phyloP scores from a whole-genome alignment of 2,888 invertebrate genomes.

The Cephus pygmeus region DNA sequence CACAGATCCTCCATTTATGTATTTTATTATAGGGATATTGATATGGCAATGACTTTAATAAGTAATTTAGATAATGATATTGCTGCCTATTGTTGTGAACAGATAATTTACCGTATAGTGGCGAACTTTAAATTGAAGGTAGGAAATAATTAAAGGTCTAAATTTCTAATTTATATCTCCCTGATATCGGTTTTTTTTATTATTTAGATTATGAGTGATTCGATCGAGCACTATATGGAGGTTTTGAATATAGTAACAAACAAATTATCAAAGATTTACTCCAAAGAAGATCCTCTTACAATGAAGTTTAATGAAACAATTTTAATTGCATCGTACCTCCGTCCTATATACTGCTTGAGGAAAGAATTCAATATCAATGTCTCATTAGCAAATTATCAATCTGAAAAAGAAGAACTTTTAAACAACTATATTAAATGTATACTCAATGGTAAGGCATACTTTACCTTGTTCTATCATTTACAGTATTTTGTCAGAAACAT shows the following conservation, averaged over 20 bases:
- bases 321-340: slow-evolving; percentile 34
- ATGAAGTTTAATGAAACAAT: slow-evolving; percentile 26
- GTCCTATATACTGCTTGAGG: slow-evolving; percentile 40
- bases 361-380: slow-evolving; percentile 42
- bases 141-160: slow-evolving; percentile 22
- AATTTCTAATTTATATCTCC: slow-evolving; percentile 4
- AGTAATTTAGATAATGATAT: slow-evolving; percentile 47
- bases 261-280: slow-evolving; percentile 35
- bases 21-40: slow-evolving; percentile 40
- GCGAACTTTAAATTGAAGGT: slow-evolving; percentile 42
- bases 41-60: slow-evolving; percentile 53
- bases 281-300: slow-evolving; percentile 7
- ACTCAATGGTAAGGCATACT: slow-evolving; percentile 31
- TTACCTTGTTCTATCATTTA: background rate
- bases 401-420: slow-evolving; percentile 35
- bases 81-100: slow-evolving; percentile 43
- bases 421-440: slow-evolving; percentile 33
- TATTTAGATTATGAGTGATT: slow-evolving; percentile 29
- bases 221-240: slow-evolving; percentile 39
- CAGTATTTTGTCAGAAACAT: background rate
- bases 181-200: background rate
- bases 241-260: slow-evolving; percentile 41
- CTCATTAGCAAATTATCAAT: slow-evolving; percentile 34
- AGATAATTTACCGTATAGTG: slow-evolving; percentile 40
- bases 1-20: background rate